Conservation (phyloP, 2,888 invertebrate genomes). For the Thelaira solivaga region DNA sequence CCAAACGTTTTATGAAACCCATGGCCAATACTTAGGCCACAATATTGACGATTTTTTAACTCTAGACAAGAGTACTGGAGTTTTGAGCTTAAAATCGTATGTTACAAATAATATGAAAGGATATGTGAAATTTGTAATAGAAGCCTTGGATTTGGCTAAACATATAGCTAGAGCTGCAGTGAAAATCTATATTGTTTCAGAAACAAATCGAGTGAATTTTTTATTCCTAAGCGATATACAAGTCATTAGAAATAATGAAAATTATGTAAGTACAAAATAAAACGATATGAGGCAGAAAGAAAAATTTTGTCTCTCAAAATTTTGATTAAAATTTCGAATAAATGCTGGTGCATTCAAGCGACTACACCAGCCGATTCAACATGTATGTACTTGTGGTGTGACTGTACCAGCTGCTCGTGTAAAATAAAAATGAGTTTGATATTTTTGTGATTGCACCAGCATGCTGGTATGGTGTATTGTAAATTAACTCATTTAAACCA, state of each 20-base stretch:
- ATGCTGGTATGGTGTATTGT: no score
- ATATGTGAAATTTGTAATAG: conserved; percentile 80
- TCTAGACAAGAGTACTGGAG: conserved; percentile 77
- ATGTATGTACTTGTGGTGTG: no score
- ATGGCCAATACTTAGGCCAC: conserved; percentile 75
- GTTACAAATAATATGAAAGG: conserved; percentile 73
- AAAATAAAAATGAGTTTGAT: no score
- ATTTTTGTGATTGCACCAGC: no score
- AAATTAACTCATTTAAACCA: no score
- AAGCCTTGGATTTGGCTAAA: conserved; percentile 79
- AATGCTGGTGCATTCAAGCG: no score
- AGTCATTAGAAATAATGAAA: conserved; percentile 68
- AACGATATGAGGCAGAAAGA: background rate
- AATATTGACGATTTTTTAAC: conserved; percentile 77
- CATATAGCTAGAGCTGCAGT: conserved; percentile 78
- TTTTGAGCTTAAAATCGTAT: conserved; percentile 70
- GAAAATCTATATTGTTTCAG: conserved; percentile 80
- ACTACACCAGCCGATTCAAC: no score
- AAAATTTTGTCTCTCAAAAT: no score
- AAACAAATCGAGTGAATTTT: conserved; percentile 78
- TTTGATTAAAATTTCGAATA: no score
- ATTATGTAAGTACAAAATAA: conserved; percentile 77
- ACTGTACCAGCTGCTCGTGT: no score
- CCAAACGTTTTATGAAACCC: conserved; percentile 75
- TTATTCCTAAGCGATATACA: conserved; percentile 63